Evolutionary conservation across 2,888 invertebrate genomes (phyloP).

Genomic region (Ennomos quercinarius): DNA sequence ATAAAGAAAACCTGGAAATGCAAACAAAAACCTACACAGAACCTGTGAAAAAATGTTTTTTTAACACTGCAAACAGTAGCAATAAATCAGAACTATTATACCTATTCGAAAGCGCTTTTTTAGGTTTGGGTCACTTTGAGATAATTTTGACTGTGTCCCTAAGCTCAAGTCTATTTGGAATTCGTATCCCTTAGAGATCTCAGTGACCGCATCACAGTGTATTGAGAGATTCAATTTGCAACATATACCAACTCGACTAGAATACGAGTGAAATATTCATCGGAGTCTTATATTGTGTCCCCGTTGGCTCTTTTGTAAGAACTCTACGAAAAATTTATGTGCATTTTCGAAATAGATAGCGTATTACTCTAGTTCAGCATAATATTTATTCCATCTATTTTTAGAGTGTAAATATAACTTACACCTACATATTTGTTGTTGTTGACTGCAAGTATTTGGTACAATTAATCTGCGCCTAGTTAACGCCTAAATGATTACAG

Average conservation of each 20-base stretch:
- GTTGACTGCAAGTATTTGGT: too few relatives aligned
- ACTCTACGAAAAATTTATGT: conserved; percentile 6
- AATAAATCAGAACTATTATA: too few relatives aligned
- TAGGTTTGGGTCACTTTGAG: too few relatives aligned
- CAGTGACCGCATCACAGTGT: conserved; percentile 13
- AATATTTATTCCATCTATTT: conserved; percentile 3
- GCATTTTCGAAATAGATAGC: conserved; percentile 7
- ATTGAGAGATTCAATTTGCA: conserved; percentile 22
- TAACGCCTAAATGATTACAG: too few relatives aligned
- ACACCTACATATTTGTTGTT: too few relatives aligned
- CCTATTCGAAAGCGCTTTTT: too few relatives aligned
- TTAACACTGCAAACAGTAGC: too few relatives aligned
- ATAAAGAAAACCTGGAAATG: too few relatives aligned
- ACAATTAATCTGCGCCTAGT: too few relatives aligned
- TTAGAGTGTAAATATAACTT: not conserved
- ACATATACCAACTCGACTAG: conserved; percentile 9
- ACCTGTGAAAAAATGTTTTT: too few relatives aligned
- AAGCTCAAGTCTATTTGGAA: not conserved
- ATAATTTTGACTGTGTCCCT: too few relatives aligned
- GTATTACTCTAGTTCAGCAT: not conserved
- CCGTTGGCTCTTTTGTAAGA: conserved; percentile 5
- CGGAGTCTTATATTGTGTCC: not conserved
- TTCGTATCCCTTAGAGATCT: conserved; percentile 1
- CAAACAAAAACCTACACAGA: too few relatives aligned
- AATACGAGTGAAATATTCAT: conserved; percentile 22